phyloP scores from a whole-genome alignment of 2,888 invertebrate genomes.

The Tridacna crocea region DNA sequence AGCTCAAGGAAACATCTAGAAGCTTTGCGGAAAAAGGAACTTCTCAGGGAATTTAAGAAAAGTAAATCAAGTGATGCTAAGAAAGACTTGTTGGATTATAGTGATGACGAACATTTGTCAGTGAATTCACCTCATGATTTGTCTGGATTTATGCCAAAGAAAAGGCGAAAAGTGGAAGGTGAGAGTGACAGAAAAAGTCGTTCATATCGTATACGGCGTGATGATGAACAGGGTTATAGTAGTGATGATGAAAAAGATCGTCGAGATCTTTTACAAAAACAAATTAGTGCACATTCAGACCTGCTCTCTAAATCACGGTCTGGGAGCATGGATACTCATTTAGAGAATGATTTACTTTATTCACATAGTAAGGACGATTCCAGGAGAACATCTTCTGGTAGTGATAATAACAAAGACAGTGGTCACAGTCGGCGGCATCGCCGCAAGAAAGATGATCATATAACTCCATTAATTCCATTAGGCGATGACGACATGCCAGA shows the following conservation, averaged over 20 bases:
- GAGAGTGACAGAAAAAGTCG: constrained; percentile 63
- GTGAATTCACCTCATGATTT: constrained; percentile 74
- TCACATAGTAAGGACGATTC: constrained; percentile 56
- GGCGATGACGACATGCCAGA: constrained; percentile 67
- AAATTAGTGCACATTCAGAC: constrained; percentile 60
- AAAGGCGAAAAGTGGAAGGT: constrained; percentile 71
- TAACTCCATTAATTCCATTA: constrained; percentile 67
- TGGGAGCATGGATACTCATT: constrained; percentile 48
- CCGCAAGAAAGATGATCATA: constrained; percentile 66
- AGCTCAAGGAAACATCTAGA: constrained; percentile 81
- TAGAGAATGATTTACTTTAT: constrained; percentile 55
- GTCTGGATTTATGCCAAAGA: constrained; percentile 72
- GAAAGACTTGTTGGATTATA: constrained; percentile 64
- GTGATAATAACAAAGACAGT: constrained; percentile 63
- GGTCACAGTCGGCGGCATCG: constrained; percentile 48
- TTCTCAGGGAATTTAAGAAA: constrained; percentile 64
- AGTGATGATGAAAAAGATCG: constrained; percentile 73
- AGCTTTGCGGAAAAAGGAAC: constrained; percentile 68
- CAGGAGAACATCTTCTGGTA: constrained; percentile 60
- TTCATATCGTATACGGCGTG: constrained; percentile 67
- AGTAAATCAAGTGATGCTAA: constrained; percentile 57
- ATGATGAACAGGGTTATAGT: constrained; percentile 69
- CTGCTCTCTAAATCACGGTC: constrained; percentile 52
- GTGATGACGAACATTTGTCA: constrained; percentile 67
- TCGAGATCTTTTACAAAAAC: constrained; percentile 56